phyloP scores from a whole-genome alignment of 2,113 vertebrate species.

The Falco punctatus region DNA sequence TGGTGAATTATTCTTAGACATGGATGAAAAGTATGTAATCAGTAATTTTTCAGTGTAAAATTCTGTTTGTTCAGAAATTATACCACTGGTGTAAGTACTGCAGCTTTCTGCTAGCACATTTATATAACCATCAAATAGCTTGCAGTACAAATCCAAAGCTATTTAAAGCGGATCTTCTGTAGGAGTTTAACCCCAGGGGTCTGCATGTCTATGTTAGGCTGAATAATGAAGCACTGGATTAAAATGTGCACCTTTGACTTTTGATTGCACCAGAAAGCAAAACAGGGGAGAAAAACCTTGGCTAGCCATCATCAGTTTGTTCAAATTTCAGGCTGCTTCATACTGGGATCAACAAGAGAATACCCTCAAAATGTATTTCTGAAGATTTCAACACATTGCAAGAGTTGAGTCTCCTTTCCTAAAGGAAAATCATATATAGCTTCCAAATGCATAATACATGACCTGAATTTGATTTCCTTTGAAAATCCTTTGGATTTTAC shows the following conservation, averaged over 20 bases:
- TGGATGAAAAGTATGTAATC: background rate
- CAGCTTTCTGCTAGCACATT: background rate
- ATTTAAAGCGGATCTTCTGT: constrained; percentile 13
- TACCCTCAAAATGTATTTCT: constrained; percentile 7
- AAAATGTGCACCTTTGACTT: background rate
- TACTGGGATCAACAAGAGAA: background rate
- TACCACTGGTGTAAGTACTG: background rate
- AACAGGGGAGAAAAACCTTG: background rate
- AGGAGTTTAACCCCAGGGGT: background rate
- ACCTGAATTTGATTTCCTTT: constrained; percentile 47
- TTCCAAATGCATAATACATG: constrained; percentile 1
- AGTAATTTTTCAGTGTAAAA: background rate
- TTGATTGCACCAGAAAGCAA: background rate
- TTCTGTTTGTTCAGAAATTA: constrained; percentile 8
- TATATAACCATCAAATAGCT: background rate
- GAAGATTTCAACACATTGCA: background rate
- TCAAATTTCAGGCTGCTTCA: background rate
- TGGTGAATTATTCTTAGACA: background rate
- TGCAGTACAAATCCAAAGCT: background rate
- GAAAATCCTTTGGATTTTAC: constrained; percentile 25
- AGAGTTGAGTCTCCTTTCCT: background rate
- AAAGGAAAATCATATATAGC: background rate
- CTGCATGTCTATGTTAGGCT: background rate
- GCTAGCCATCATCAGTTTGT: background rate
- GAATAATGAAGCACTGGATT: background rate